Base-by-base conservation (phyloP, 30 jellyfish, hydroid and myxozoan genomes). In the Hydractinia symbiolongicarpus region DNA sequence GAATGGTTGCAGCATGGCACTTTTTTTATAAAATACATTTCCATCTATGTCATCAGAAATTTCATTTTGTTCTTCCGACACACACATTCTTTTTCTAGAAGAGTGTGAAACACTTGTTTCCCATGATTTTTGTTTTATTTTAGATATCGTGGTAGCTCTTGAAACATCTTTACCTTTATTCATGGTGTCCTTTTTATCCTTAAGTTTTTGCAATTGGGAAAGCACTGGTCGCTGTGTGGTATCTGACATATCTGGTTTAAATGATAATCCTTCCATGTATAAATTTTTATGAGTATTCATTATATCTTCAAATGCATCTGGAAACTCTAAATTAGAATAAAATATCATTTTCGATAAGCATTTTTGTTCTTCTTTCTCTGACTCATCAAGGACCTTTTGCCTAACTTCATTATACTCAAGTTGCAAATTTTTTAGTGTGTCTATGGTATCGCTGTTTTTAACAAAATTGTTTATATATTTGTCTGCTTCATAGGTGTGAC, bases 71-170 rank as follows among this genome's bases (percentile, higher is more conserved):
- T 66, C 81, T 4, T 79, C 85, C 5, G 20, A 20, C 5, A 5
- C 74, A 7, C 4, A 50, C 11, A 5, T 19, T 9, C 51, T 44
- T 53, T 53, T 8, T 13, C 56, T 55, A 13, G 74, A 64, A 6
- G 74, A 64, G 19, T 44, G 40, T 6, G 74, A 6, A 7, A 13
- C 77, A 20, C 52, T 76, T 54, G 52, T 54, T 60, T 77, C 54
- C 85, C 85, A 77, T 9, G 85, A 77, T 21, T 58, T 61, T 77
- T 77, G 77, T n/a, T 77, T 77, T 54, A 77, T 77, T n/a, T 77
- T 77, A 9, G 85, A 50, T 19, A 77, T 50, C 17, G 4, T 8
- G 56, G 30, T 61, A 13, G 73, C 73, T 54, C 85, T 77, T 53
- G 85, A 64, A 4, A 53, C 55, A 11, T 55, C 19, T 8, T 5